phyloP scores from a whole-genome alignment of 2,113 vertebrate species.

The Larimichthys polyactis region DNA sequence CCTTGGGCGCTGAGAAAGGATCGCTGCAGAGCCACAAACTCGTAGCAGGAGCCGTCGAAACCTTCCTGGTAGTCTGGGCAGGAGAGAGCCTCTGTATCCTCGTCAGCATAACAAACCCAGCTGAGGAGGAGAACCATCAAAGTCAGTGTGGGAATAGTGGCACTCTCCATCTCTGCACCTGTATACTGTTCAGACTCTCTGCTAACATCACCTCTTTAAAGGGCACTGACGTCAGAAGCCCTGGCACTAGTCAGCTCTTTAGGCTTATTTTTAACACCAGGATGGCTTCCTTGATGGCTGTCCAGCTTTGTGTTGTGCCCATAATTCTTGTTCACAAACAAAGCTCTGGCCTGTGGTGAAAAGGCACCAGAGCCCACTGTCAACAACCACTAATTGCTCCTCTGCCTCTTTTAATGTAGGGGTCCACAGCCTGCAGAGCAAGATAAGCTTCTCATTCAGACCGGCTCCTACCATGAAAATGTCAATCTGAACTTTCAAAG shows the following conservation, averaged over 20 bases:
- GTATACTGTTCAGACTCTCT: conserved; percentile 45
- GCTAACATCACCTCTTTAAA: conserved; percentile 62
- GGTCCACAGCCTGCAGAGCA: conserved; percentile 67
- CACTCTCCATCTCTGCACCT: conserved; percentile 67
- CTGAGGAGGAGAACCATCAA: conserved; percentile 64
- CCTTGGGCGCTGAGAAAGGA: conserved; percentile 87
- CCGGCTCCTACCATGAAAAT: conserved; percentile 17
- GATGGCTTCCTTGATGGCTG: conserved; percentile 36
- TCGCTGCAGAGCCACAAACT: conserved; percentile 85
- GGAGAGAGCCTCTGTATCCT: conserved; percentile 40
- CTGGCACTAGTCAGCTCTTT: conserved; percentile 24
- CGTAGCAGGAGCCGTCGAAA: conserved; percentile 91
- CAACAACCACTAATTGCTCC: conserved; percentile 66
- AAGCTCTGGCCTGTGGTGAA: conserved; percentile 61
- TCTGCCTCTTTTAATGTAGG: conserved; percentile 52
- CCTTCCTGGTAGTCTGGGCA: conserved; percentile 87
- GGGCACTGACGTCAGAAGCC: conserved; percentile 52
- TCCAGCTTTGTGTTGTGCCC: conserved; percentile 69
- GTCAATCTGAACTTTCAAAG: conserved; percentile 33
- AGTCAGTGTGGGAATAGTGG: conserved; percentile 41
- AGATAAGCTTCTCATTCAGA: conserved; percentile 84
- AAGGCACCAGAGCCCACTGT: conserved; percentile 63
- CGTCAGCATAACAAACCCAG: conserved; percentile 61
- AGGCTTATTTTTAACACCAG: conserved; percentile 45
- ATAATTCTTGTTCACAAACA: conserved; percentile 71